Conservation (phyloP, 64 coral and sea anemone genomes). For the Anthopleura sola region DNA sequence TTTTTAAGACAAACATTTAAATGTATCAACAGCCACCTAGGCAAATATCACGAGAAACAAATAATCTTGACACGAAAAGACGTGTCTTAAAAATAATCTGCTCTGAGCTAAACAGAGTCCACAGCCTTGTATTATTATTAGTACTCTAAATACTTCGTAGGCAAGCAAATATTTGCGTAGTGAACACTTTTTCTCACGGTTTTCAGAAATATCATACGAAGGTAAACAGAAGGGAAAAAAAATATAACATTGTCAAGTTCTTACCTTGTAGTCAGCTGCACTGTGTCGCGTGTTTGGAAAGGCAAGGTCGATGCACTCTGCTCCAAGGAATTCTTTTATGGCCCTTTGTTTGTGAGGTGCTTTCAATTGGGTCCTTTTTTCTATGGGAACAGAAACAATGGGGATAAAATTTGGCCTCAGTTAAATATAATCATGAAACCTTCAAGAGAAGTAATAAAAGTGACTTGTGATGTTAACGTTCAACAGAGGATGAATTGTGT, state of each 20-base stretch:
- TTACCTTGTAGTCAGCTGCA: neutral
- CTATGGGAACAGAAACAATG: conserved; percentile 7
- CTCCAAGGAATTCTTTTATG: neutral
- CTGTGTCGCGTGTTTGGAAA: neutral
- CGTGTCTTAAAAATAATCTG: neutral
- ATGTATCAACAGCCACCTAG: neutral
- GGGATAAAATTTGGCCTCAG: neutral
- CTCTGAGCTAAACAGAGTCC: neutral
- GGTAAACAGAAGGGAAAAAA: neutral
- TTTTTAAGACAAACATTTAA: neutral
- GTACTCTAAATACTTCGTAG: neutral
- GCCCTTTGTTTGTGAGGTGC: neutral
- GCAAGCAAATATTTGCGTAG: conserved; percentile 13
- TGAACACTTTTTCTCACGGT: neutral
- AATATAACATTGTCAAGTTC: neutral
- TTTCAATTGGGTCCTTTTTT: neutral
- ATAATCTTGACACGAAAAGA: neutral
- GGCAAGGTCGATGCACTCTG: neutral
- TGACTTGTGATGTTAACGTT: neutral
- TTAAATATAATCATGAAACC: neutral
- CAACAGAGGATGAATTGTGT: neutral
- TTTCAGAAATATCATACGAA: neutral
- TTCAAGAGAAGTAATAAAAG: conserved; percentile 3
- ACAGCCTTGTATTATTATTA: neutral
- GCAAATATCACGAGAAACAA: neutral